Base-by-base conservation (phyloP, 1,140 invertebrate species). In the Zaprionus camerounensis region DNA sequence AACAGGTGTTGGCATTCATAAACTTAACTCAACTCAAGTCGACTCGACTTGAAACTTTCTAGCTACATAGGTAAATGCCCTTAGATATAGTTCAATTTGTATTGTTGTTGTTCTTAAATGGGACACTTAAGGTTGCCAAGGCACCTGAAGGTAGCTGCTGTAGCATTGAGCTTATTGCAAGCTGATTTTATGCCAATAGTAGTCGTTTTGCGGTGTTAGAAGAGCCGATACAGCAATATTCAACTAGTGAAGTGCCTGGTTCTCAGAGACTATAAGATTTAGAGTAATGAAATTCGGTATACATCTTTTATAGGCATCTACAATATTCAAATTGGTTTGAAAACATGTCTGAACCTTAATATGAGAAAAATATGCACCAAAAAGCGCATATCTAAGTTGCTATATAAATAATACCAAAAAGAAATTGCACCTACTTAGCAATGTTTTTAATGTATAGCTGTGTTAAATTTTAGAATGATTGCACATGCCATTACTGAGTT, bases 1-100 rank as follows among this genome's bases (percentile, higher is more conserved):
- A 81, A 71, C 81, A 84, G 81, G 81, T 84, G 81, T 85, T 81
- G 78, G 82, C 81, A 69, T 81, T 73, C 68, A 73, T 67, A 73
- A 67, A 17, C 17, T 31, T 67, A 71, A 56, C n/a, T 11, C 59
- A 66, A 59, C 36, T 5, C n/a, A 13, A 13, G 13, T 6, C 62
- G 59, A 59, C 28, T 4, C 17, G 13, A 11, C 17, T 20, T 34
- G 24, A 26, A 68, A 68, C 26, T 63, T 70, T 57, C 2, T 3
- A 7, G 7, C n/a, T 17, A 34, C 31, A 34, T 11, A 46, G 41
- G 26, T 55, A 56, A 80, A 84, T 68, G 64, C 72, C 38, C n/a
- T 20, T 62, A 83, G 76, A 74, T 38, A 63, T 55, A 51, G 76
- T 55, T 58, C 57, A 67, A 31, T 44, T 20, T 76, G n/a, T 55